phyloP scores from a whole-genome alignment of 2,113 vertebrate genomes.

The Lonchura striata region DNA sequence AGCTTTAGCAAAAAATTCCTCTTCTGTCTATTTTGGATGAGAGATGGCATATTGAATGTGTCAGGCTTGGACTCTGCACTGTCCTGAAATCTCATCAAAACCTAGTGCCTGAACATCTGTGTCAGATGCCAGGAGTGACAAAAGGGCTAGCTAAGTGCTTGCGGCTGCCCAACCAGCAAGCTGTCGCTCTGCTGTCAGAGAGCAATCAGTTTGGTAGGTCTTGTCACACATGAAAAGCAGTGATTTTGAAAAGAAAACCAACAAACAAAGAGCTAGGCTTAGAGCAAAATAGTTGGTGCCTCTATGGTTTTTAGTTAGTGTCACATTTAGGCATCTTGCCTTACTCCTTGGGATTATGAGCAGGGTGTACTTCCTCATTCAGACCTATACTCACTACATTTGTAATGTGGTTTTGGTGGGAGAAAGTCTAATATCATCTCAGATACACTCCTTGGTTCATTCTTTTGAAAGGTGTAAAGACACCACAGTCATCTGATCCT shows the following conservation, averaged over 20 bases:
- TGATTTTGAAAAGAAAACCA: background rate
- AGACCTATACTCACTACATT: background rate
- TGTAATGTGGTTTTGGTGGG: background rate
- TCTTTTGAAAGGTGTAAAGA: background rate
- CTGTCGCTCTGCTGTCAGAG: background rate
- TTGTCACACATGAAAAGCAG: background rate
- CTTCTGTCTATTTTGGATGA: background rate
- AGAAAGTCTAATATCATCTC: background rate
- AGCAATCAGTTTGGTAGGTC: background rate
- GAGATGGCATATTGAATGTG: background rate
- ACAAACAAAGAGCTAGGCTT: background rate
- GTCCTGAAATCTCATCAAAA: constrained; percentile 3
- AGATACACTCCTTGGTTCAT: background rate
- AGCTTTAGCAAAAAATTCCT: background rate
- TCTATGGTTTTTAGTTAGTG: background rate
- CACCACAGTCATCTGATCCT: background rate
- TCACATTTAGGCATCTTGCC: rapidly evolving
- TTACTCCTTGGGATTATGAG: background rate
- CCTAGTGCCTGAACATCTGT: background rate
- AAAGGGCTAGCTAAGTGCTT: background rate
- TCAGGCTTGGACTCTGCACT: background rate
- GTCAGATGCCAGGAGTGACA: background rate
- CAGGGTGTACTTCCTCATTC: rapidly evolving
- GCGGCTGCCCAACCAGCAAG: background rate
- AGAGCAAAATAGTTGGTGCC: background rate